phyloP scores from a whole-genome alignment of 2,113 vertebrate genomes.

The Limnothrissa miodon region DNA sequence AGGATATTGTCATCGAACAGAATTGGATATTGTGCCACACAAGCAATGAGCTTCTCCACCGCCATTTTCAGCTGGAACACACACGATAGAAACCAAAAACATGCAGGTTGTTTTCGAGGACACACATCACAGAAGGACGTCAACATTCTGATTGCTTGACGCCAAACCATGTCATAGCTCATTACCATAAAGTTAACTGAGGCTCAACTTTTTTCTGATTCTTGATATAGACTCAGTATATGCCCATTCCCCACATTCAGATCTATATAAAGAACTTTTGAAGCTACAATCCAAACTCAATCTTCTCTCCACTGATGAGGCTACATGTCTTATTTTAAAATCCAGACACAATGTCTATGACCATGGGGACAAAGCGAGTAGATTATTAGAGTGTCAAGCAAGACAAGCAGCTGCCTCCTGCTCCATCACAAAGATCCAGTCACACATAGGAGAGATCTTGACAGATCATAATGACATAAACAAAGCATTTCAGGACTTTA shows the following conservation, averaged over 20 bases:
- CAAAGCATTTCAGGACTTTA: neutral
- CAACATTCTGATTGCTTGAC: too few relatives aligned
- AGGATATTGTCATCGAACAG: too few relatives aligned
- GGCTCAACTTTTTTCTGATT: too few relatives aligned
- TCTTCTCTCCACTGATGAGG: neutral
- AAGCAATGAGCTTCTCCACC: too few relatives aligned
- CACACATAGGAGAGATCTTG: neutral
- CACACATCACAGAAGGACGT: too few relatives aligned
- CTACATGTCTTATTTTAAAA: neutral
- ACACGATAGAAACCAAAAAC: too few relatives aligned
- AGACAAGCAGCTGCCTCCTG: neutral
- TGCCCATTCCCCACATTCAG: neutral
- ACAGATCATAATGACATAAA: neutral
- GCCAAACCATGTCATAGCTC: too few relatives aligned
- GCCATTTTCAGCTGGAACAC: too few relatives aligned
- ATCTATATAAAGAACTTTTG: neutral
- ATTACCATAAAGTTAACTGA: too few relatives aligned
- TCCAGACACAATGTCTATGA: constrained; percentile 6
- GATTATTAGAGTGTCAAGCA: neutral
- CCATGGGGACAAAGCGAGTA: neutral
- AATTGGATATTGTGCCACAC: too few relatives aligned
- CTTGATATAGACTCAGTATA: neutral
- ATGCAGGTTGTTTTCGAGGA: too few relatives aligned
- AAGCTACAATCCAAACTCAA: neutral
- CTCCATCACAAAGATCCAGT: neutral